phyloP scores from a whole-genome alignment of 2,888 invertebrate genomes.

The Agrotis ipsilon region DNA sequence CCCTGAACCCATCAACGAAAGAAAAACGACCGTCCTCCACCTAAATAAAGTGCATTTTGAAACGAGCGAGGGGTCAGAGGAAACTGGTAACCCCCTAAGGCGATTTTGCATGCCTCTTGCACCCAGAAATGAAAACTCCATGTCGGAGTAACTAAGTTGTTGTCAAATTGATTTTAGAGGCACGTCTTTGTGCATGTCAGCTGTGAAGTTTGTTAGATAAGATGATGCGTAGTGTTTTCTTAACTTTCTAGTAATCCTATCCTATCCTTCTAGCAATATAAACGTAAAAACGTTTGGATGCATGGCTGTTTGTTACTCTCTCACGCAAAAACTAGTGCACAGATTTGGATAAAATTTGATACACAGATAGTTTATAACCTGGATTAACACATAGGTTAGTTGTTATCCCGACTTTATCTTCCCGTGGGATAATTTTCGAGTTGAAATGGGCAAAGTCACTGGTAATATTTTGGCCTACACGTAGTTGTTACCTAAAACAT shows the following conservation, averaged over 20 bases:
- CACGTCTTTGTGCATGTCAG: conserved; percentile 59
- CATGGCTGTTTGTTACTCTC: no score
- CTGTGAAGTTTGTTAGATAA: conserved; percentile 53
- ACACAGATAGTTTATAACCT: no score
- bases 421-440: no score
- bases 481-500: no score
- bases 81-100: conserved; percentile 68
- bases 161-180: conserved; percentile 70
- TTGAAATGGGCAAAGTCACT: no score
- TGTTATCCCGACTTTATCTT: no score
- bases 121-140: conserved; percentile 81
- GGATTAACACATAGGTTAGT: no score
- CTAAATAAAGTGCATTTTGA: conserved; percentile 25
- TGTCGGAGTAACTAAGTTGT: conserved; percentile 72
- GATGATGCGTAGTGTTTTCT: conserved; percentile 3
- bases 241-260: not conserved
- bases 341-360: no score
- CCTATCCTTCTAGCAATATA: no score
- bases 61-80: conserved; percentile 34
- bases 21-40: not conserved
- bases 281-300: no score
- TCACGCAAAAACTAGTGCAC: no score
- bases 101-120: conserved; percentile 79
- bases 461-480: no score
- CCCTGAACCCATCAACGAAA: not conserved